These are phyloP conservation scores for Porites australiensis DNA, from an alignment of 64 coral and sea anemone species.

Conservation along the genomic window DNA sequence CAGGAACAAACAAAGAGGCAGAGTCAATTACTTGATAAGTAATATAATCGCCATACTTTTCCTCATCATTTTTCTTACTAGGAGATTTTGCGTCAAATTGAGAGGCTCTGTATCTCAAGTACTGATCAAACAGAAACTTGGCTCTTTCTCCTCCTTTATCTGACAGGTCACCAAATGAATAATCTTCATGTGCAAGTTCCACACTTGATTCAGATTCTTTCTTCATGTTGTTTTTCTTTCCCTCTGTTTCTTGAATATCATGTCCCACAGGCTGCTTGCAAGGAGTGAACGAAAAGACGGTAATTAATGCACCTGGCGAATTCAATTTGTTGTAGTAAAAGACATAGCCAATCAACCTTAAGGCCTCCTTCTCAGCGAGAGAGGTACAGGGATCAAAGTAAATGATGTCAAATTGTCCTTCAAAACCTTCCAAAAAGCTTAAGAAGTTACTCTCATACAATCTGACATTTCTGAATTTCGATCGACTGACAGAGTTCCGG, in stretches of 20 bases:
- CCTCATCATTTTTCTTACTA: not conserved
- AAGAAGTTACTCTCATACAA: constrained; percentile 45
- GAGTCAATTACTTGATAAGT: constrained; percentile 53
- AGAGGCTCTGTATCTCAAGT: not conserved
- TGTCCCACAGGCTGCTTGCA: not conserved
- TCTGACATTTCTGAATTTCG: not conserved
- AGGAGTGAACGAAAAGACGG: constrained; percentile 71
- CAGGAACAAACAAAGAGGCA: constrained; percentile 50
- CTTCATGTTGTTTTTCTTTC: no score
- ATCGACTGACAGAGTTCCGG: not conserved
- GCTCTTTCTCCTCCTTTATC: constrained; percentile 17
- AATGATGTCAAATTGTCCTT: constrained; percentile 75
- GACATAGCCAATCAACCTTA: constrained; percentile 40
- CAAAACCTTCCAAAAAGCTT: constrained; percentile 24
- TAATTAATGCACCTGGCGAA: constrained; percentile 67
- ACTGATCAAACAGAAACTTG: not conserved
- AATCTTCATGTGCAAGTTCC: no score
- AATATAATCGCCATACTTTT: constrained; percentile 47
- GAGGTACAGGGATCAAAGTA: constrained; percentile 53
- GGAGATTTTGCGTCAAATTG: not conserved
- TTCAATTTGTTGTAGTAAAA: constrained; percentile 48
- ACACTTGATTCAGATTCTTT: no score
- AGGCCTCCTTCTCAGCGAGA: not conserved
- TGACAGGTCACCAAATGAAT: no score
- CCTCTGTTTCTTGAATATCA: not conserved